Evolutionary conservation across 2,797 vertebrate species (phyloP).

Genomic region (Amniataba percoides): DNA sequence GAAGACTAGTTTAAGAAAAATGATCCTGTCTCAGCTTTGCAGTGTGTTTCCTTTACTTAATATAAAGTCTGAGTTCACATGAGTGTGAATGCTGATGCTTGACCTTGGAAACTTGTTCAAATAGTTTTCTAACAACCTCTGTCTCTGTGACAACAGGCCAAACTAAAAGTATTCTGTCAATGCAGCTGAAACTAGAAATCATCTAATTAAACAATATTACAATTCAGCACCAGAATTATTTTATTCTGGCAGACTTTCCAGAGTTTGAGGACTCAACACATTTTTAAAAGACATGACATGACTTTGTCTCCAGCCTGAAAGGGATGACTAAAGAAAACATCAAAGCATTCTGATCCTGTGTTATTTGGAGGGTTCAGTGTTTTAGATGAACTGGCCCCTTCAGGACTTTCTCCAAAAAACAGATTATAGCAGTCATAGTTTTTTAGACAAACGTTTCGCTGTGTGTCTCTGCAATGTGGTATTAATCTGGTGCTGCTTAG

Average conservation of each 20-base stretch:
- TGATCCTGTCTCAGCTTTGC: neutral
- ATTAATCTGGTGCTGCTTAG: neutral
- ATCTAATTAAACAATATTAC: too few species aligned
- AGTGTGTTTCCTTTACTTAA: neutral
- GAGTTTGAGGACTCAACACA: neutral
- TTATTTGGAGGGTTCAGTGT: neutral
- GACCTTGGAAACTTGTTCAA: too few species aligned
- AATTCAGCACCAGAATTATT: neutral
- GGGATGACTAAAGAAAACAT: neutral
- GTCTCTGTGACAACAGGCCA: slow-evolving; percentile 13
- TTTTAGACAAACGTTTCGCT: neutral
- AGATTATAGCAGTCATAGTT: neutral
- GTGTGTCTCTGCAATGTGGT: neutral
- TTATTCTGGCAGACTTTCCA: neutral
- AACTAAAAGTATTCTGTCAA: too few species aligned
- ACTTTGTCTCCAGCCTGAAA: neutral
- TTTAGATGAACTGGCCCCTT: neutral
- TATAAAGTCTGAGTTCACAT: too few species aligned
- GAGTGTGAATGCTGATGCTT: neutral
- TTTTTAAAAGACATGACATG: neutral
- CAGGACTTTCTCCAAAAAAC: neutral
- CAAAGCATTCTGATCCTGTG: neutral
- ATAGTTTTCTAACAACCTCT: too few species aligned
- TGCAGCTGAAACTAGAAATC: too few species aligned
- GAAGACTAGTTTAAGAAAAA: neutral